Evolutionary conservation across 2,888 invertebrate genomes (phyloP), one percentile per base, ranked within the genome.

Genomic region (Heterodera filipjevi): DNA sequence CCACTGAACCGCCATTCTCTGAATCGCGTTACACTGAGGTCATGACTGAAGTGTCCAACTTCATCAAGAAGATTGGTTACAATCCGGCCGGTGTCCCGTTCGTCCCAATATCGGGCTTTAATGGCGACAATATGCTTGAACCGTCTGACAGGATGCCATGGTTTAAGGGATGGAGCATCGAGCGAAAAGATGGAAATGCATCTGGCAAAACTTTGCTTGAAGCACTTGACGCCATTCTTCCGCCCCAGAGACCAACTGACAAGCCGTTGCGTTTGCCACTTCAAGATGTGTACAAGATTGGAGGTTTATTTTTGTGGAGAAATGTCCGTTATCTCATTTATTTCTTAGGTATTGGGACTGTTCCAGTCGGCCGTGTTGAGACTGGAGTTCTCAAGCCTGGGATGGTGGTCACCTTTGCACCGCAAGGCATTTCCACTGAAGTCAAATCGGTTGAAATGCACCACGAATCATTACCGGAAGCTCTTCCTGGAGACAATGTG

Each of bases 371-470:
- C 91, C 93, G 99, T 92, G 98, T 99, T 77, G 99, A 99, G 85
- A 99, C 99, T 91, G 99, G 99, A 91, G 91, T 96, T 82, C 91
- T 96, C 90, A 96, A 97, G 91, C 96, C 96, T 76, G 96, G 96
- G 91, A 89, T 89, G 92, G 93, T 99, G 84, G 97, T 99, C 80
- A 96, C 95, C n/a, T 99, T 99, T 89, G 98, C 98, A 77, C 99
- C 99, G 53, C 94, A 94, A 85, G 94, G 94, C 92, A 92, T 99
- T 90, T 95, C 95, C 90, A 98, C 97, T 93, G 97, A 98, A 93
- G 96, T 99, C 46, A 99, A 99, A 92, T 99, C 98, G 81, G 98
- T 99, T 86, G 99, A 99, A 92, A 99, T 99, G 99, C 99, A 99
- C 92, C 99, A 99, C 93, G 98, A 98, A 92, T 94, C 97, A 88